phyloP scores from a whole-genome alignment of 2,113 vertebrate species.

The Paralichthys olivaceus region DNA sequence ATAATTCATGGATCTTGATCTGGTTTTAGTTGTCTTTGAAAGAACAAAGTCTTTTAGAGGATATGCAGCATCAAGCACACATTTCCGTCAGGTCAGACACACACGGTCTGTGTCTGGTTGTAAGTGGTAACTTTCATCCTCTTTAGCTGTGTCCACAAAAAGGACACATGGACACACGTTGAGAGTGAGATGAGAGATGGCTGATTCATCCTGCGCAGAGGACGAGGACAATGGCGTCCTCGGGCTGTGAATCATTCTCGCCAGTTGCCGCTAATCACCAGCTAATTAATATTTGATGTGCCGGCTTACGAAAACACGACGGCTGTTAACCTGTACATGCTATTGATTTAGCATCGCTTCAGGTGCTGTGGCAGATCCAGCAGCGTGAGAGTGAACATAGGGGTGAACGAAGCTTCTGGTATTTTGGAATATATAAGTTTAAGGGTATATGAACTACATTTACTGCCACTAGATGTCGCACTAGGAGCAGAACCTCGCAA shows the following conservation, averaged over 20 bases:
- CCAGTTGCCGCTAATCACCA: slow-evolving; percentile 89
- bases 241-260: slow-evolving; percentile 87
- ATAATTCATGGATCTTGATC: too few species aligned
- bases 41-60: too few species aligned
- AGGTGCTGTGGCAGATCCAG: slow-evolving; percentile 48
- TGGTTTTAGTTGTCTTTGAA: too few species aligned
- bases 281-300: slow-evolving; percentile 92
- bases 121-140: neutral
- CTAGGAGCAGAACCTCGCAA: neutral
- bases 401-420: slow-evolving; percentile 3
- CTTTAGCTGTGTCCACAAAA: neutral
- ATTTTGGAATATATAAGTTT: slow-evolving; percentile 19
- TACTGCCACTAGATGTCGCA: neutral
- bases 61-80: too few species aligned
- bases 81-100: neutral
- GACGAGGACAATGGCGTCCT: slow-evolving; percentile 86
- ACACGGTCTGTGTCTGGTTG: neutral
- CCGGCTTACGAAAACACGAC: slow-evolving; percentile 84
- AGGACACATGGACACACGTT: slow-evolving; percentile 5
- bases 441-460: neutral
- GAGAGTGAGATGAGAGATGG: slow-evolving; percentile 3
- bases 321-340: slow-evolving; percentile 84
- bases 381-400: slow-evolving; percentile 6
- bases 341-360: slow-evolving; percentile 79
- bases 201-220: slow-evolving; percentile 80